Evolutionary conservation across 64 coral and sea anemone species (phyloP), one percentile per base, ranked within the genome.

Genomic region (Porites lutea): DNA sequence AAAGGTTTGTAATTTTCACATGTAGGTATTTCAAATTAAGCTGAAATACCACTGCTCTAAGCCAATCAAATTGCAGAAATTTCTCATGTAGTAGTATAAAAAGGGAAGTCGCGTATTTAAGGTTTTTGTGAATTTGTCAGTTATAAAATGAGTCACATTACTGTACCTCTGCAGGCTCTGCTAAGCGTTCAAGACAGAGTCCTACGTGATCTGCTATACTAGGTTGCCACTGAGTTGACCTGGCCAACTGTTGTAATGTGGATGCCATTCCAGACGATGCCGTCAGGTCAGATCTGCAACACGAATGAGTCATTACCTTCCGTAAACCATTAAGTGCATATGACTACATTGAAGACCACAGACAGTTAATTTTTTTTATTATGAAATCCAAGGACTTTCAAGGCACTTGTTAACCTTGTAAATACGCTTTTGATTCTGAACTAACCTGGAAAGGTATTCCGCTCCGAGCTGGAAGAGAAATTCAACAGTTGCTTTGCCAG

Each of bases 391-490:
- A 37, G 27, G 27, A 37, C 27, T 37, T 37, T 37, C 27, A 37
- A 37, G 27, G 27, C 0, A 37, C 27, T 37, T 37, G 27, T 37
- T 0, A 37, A 37, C 27, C 27, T 37, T 37, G 27, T 37, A 37
- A 37, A 37, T 37, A 37, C 27, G 27, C 27, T 37, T 37, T 37
- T 0, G 27, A 37, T 37, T 0, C 27, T 37, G 27, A 37, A 66
- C 79, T 21, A n/a, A 98, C 96, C 94, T 95, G 48, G 91, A 88
- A 14, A 99, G 55, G 71, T 96, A 99, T 45, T 99, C 97, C 52
- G 97, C 97, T 75, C 97, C 97, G 64, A 99, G 94, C 14, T 90
- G 88, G 63, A 95, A 95, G 18, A 99, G 94, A 53, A 93, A 99
- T 15, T 90, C 91, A 18, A 96, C 92, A 49, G 94, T 96, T 51